Evolutionary conservation across 2,113 vertebrate genomes (phyloP).

Genomic region (Cyanoliseus patagonus): DNA sequence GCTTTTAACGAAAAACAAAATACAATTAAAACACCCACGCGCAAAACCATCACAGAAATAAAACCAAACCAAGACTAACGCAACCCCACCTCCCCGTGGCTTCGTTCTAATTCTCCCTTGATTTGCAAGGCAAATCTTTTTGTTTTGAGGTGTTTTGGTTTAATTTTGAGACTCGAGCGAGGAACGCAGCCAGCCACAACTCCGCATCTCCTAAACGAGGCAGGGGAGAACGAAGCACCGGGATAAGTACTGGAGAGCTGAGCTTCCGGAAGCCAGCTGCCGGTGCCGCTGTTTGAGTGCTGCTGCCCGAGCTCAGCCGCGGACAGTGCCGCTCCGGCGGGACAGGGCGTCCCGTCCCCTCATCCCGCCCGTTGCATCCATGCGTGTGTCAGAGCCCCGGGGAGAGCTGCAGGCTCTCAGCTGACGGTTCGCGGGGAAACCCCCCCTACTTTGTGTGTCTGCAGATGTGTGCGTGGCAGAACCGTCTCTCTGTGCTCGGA

Average conservation of each 20-base stretch:
- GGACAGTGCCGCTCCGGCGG: neutral
- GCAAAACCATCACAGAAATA: slow-evolving; percentile 49
- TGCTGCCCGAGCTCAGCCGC: neutral
- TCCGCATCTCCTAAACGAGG: neutral
- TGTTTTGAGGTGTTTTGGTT: slow-evolving; percentile 30
- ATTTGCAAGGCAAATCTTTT: slow-evolving; percentile 44
- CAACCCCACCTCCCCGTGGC: slow-evolving; percentile 12
- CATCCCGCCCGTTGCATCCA: neutral
- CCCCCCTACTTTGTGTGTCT: neutral
- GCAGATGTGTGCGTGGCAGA: neutral
- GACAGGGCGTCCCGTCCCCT: neutral
- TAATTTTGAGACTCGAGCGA: slow-evolving; percentile 1
- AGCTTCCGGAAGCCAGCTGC: neutral
- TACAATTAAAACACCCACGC: slow-evolving; percentile 65
- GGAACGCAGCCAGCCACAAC: neutral
- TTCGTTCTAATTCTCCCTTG: slow-evolving; percentile 4
- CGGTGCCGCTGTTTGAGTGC: neutral
- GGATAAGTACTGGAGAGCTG: neutral
- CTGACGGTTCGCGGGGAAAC: neutral
- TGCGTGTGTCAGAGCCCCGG: neutral
- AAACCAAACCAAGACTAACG: neutral
- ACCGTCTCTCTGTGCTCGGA: neutral
- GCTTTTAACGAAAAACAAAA: slow-evolving; percentile 63
- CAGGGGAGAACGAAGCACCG: neutral
- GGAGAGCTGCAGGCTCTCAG: neutral